A percentile compares a stretch with the other conserved stretches of the same genome.
phyloP scores from a whole-genome alignment of 2,888 invertebrate genomes.

The Orthonychiurus folsomi region DNA sequence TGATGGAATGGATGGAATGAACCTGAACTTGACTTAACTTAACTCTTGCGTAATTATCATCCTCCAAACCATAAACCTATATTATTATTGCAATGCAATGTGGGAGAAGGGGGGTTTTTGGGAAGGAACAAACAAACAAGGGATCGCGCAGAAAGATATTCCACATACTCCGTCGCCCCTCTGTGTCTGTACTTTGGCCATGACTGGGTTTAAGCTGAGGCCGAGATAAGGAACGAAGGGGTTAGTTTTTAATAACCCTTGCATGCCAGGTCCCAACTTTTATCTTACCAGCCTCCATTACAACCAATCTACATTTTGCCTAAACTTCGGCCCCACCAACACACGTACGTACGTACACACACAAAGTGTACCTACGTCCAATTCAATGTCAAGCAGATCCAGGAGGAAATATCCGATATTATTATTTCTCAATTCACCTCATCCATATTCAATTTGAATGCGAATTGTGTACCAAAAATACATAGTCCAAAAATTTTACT shows the following conservation, averaged over 20 bases:
- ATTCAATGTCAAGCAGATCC: too few relatives aligned
- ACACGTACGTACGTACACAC: background rate
- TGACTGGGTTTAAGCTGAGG: background rate
- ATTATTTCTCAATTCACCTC: too few relatives aligned
- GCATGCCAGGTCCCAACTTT: too few relatives aligned
- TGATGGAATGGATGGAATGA: background rate
- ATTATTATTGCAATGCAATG: too few relatives aligned
- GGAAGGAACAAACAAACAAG: too few relatives aligned
- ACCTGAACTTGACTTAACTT: background rate
- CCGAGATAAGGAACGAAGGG: background rate
- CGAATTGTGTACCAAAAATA: too few relatives aligned
- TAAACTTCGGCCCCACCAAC: background rate
- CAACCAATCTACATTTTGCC: background rate
- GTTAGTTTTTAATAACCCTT: constrained; percentile 1
- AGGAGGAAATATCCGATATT: too few relatives aligned
- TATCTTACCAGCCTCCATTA: background rate
- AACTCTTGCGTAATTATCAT: background rate
- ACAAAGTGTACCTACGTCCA: background rate
- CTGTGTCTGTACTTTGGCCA: background rate
- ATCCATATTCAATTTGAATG: too few relatives aligned
- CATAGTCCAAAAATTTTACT: too few relatives aligned
- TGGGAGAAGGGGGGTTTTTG: too few relatives aligned
- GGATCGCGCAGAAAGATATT: background rate
- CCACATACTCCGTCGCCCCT: background rate
- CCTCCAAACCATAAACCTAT: too few relatives aligned